phyloP scores from a whole-genome alignment of 2,888 invertebrate genomes.

The Stegana nigrithorax region DNA sequence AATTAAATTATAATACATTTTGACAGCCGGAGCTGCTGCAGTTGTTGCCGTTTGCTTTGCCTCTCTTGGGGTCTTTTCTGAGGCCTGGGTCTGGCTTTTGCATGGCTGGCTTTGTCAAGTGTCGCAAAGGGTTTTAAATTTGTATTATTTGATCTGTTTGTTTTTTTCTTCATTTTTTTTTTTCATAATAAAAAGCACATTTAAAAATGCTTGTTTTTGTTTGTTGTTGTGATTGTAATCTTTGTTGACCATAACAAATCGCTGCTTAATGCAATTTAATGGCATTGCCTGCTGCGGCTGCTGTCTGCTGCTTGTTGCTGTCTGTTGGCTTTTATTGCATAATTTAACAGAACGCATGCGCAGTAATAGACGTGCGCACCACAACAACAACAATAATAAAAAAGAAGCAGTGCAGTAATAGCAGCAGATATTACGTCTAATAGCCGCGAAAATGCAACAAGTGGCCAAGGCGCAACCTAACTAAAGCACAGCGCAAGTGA shows the following conservation, averaged over 20 bases:
- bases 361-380: no score
- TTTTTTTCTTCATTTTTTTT: not conserved
- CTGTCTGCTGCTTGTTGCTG: not conserved
- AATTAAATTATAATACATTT: constrained; percentile 59
- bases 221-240: not conserved
- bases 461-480: no score
- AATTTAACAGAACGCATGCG: constrained; percentile 39
- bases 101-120: no score
- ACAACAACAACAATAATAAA: constrained; percentile 17
- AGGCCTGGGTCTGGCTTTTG: no score
- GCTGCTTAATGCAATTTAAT: constrained; percentile 38
- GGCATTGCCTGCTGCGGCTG: not conserved
- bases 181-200: no score
- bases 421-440: constrained; percentile 23
- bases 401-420: constrained; percentile 16
- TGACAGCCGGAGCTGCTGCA: constrained; percentile 43
- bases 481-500: no score
- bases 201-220: not conserved
- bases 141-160: not conserved
- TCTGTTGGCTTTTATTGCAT: constrained; percentile 28
- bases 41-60: not conserved
- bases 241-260: constrained; percentile 44
- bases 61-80: not conserved
- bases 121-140: no score
- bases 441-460: constrained; percentile 24